Evolutionary conservation across 2,797 vertebrate species (phyloP), one percentile per base, ranked within the genome.

Genomic region (Remorina albescens): DNA sequence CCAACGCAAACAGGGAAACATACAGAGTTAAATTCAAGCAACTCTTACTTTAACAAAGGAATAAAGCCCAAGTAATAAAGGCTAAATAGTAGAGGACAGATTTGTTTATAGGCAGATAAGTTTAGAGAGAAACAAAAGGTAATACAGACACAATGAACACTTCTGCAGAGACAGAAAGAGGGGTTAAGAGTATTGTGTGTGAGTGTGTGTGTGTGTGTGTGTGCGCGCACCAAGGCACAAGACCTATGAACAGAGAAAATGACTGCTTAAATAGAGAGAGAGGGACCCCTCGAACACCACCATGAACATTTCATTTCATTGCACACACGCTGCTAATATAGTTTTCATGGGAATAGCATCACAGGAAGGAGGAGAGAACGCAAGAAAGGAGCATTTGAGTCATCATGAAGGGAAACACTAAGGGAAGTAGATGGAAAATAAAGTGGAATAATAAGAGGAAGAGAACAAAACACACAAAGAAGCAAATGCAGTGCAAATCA

Each of bases 1-100:
- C 23, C 1, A 8, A 51, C 65, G 30, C 75, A 81, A 85, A 81
- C 71, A 74, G 19, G 30, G 30, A 72, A 36, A 73, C 49, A 54
- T 41, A 62, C 57, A 51, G 34, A 78, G 42, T 72, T 64, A 64
- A 75, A 68, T 72, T 61, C 39, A 88, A 78, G 67, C 66, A 69
- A 15, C 57, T 37, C 74, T 66, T 75, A 67, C 32, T 34, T 76
- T 76, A 67, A 71, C 46, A 67, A 67, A 79, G 74, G 55, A 74
- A 76, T 56, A 76, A 76, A 79, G 68, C 79, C 71, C 77, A 79
- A 78, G 47, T 84, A 81, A 79, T 82, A 74, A 86, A 82, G 46
- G 56, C 49, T n/a, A 55, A 64, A 82, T 32, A 50, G 36, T 56
- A 57, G 51, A 74, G 19, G 2, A 15, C 46, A 50, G 18, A 50